Percentiles rank a stretch among this genome's conserved stretches.
These are phyloP conservation scores for Notothenia coriiceps DNA, from an alignment of 2,113 vertebrate species.

Conservation along the genomic window DNA sequence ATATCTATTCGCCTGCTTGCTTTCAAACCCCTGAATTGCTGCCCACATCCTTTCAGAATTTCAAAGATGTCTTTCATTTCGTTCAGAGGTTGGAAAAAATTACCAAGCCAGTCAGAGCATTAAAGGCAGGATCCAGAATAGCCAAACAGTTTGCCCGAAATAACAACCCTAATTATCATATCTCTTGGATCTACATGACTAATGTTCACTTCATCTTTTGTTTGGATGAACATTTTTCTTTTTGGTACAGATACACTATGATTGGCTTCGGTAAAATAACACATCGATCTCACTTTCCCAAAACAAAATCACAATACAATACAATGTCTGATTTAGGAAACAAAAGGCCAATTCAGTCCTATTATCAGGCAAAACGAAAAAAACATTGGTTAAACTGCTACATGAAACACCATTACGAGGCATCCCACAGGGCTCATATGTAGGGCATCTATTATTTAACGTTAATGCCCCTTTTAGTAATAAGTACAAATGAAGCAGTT, in stretches of 20 bases:
- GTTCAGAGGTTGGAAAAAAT: not conserved
- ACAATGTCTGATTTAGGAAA: not conserved
- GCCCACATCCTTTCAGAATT: not conserved
- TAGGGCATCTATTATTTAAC: not conserved
- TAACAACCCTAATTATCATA: not conserved
- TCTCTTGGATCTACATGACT: not conserved
- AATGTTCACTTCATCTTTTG: not conserved
- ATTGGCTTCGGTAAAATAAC: no score
- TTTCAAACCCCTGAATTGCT: slow-evolving; percentile 10
- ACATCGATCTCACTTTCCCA: not conserved
- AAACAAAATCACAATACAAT: not conserved
- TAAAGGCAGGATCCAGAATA: not conserved
- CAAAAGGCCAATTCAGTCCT: not conserved
- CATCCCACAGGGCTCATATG: not conserved
- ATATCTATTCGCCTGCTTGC: not conserved
- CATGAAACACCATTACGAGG: not conserved
- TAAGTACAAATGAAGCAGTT: not conserved
- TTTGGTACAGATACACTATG: no score
- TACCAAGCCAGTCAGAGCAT: slow-evolving; percentile 1
- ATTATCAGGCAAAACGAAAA: not conserved
- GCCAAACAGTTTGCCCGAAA: not conserved
- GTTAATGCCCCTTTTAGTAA: not conserved
- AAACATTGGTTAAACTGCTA: not conserved
- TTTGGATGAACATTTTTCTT: no score
- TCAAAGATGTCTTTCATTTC: not conserved